phyloP scores from a whole-genome alignment of 2,888 invertebrate genomes.

The Drosophila macrospina region DNA sequence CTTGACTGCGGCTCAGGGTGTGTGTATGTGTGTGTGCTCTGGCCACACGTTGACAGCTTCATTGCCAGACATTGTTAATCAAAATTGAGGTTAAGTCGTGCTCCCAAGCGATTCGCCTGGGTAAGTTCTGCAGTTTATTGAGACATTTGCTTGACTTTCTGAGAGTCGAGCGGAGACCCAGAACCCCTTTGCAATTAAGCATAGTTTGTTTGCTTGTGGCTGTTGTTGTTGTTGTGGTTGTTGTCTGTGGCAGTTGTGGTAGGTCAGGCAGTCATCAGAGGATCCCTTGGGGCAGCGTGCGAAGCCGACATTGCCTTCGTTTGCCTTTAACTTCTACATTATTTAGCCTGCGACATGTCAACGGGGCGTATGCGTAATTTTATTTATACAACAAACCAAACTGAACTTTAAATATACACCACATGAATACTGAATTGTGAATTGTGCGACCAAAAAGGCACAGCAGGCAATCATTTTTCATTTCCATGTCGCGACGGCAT shows the following conservation, averaged over 20 bases:
- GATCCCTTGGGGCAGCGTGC: conserved; percentile 6
- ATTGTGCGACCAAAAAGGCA: conserved; percentile 36
- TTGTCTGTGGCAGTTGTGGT: conserved; percentile 49
- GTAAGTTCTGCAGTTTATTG: conserved; percentile 63
- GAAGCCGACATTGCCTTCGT: conserved; percentile 2
- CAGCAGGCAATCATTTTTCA: conserved; percentile 67
- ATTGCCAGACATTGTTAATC: conserved; percentile 81
- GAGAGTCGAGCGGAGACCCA: conserved; percentile 28
- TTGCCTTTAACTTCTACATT: conserved; percentile 30
- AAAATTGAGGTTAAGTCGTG: conserved; percentile 79
- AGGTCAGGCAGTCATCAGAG: conserved; percentile 49
- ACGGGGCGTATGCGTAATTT: conserved; percentile 56
- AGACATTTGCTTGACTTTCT: conserved; percentile 68
- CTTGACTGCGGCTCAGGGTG: background rate
- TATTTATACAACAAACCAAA: conserved; percentile 42
- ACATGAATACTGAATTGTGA: conserved; percentile 31
- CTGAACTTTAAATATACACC: conserved; percentile 44
- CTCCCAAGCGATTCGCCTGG: conserved; percentile 51
- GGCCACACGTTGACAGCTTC: conserved; percentile 77
- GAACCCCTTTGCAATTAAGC: conserved; percentile 65
- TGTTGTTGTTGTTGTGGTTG: conserved; percentile 10
- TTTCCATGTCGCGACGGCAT: conserved; percentile 59
- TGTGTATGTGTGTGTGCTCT: conserved; percentile 11
- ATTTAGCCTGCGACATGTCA: conserved; percentile 24
- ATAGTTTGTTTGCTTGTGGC: conserved; percentile 62